Conservation (phyloP, 2,797 vertebrate species). For the Mus caroli region DNA sequence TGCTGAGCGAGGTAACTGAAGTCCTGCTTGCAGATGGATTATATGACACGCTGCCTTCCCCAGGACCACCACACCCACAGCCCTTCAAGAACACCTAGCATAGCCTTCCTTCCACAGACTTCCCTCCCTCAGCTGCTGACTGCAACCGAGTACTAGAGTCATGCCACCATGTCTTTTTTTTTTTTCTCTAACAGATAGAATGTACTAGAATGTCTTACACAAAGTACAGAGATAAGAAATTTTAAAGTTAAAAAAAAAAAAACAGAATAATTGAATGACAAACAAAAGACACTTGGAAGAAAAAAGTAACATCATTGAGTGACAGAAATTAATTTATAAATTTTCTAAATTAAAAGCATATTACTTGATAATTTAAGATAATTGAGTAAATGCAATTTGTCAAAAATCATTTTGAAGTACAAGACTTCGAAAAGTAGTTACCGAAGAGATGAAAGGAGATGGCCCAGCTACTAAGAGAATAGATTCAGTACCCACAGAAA, state of each 20-base stretch:
- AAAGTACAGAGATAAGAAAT: not conserved
- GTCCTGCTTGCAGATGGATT: not conserved
- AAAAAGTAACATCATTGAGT: not conserved
- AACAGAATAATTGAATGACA: not conserved
- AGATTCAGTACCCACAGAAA: not conserved
- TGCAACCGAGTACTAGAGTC: not conserved
- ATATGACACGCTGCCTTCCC: not conserved
- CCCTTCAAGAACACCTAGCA: too few species aligned
- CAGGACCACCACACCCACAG: not conserved
- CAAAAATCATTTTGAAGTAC: not conserved
- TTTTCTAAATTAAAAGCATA: not conserved
- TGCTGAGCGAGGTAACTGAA: not conserved
- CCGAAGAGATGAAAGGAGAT: not conserved
- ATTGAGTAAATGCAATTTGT: not conserved
- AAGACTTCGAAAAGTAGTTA: not conserved
- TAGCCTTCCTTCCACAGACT: not conserved
- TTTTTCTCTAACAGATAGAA: not conserved
- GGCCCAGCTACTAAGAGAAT: not conserved
- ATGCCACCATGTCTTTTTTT: not conserved
- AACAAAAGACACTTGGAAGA: not conserved
- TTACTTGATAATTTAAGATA: constrained; percentile 15
- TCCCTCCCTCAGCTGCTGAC: not conserved
- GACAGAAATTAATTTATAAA: not conserved
- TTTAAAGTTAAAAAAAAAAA: not conserved
- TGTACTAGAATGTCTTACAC: not conserved